Evolutionary conservation across 30 jellyfish, hydroid and myxozoan species (phyloP), one percentile per base, ranked within the genome.

Genomic region (Hydractinia symbiolongicarpus): DNA sequence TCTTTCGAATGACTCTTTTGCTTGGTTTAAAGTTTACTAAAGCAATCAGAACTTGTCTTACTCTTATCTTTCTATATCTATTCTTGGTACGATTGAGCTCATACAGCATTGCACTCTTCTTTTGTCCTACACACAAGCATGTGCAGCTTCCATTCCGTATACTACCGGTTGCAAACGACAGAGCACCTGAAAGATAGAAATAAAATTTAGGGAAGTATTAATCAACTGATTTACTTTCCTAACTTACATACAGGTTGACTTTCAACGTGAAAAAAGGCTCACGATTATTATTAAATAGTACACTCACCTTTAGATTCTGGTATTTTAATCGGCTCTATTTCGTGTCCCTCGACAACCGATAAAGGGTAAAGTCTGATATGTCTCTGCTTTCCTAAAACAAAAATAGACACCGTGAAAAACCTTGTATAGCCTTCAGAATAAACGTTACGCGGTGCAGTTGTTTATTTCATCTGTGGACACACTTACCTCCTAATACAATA

Each of bases 131-230:
- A 66, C 98, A 91, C 79, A 91, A 62, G 83, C 98, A 91, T 0
- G 98, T 91, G 5, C 96, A 87, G 76, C 98, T 91, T 82, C 98
- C 96, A 67, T 82, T 95, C 21, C 98, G 82, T 72, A 91, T 82
- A 58, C 95, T 91, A 68, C 98, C 98, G 5, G 93, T 79, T 79
- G 98, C 93, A 72, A 91, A 91, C 75, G 83, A 81, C 72, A 82
- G 74, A 11, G 95, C 90, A 0, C 96, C 98, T 91, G 71, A 53
- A 30, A 78, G 44, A 50, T 30, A 50, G 20, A 16, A 61, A 67
- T 14, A 49, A 5, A 69, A 54, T 62, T 5, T 50, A 49, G 17
- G 19, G 50, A 5, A 73, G 51, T 50, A 49, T 13, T 50, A 14
- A 66, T 44, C 66, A 67, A 81, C 4, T 4, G 13, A 69, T 17